Conservation (phyloP, 2,113 vertebrate genomes). For the Ginglymostoma cirratum region DNA sequence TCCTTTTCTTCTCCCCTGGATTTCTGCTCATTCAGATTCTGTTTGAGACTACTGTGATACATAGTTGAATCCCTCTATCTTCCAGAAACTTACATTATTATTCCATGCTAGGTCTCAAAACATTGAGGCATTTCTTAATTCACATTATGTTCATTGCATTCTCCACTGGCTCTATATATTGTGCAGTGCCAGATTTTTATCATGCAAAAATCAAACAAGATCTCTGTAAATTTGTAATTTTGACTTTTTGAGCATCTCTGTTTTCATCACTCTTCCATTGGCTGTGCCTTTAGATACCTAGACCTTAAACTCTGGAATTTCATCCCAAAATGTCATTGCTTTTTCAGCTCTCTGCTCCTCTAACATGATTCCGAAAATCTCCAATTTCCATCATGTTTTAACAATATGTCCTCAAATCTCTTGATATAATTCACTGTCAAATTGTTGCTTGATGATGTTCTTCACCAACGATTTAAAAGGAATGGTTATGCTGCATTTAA, state of each 20-base stretch:
- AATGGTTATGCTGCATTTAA: too few relatives aligned
- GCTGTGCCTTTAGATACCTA: neutral
- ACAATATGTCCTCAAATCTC: neutral
- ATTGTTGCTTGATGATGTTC: too few relatives aligned
- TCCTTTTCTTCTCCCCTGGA: neutral
- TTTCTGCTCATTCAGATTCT: neutral
- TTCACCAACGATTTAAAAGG: too few relatives aligned
- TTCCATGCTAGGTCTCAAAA: neutral
- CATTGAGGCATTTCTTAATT: neutral
- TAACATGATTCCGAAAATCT: neutral
- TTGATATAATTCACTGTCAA: neutral
- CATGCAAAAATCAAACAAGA: neutral
- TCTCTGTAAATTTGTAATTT: neutral
- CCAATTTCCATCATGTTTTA: neutral
- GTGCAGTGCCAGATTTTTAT: neutral
- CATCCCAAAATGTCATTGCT: neutral
- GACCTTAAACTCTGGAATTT: neutral
- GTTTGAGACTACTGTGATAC: neutral
- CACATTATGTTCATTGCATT: neutral
- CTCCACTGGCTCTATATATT: neutral
- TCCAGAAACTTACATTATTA: neutral
- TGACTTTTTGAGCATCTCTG: neutral
- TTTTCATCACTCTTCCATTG: neutral
- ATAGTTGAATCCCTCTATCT: neutral
- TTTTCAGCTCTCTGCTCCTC: neutral